Conservation (phyloP, 2,113 vertebrate genomes). For the Plecotus auritus region DNA sequence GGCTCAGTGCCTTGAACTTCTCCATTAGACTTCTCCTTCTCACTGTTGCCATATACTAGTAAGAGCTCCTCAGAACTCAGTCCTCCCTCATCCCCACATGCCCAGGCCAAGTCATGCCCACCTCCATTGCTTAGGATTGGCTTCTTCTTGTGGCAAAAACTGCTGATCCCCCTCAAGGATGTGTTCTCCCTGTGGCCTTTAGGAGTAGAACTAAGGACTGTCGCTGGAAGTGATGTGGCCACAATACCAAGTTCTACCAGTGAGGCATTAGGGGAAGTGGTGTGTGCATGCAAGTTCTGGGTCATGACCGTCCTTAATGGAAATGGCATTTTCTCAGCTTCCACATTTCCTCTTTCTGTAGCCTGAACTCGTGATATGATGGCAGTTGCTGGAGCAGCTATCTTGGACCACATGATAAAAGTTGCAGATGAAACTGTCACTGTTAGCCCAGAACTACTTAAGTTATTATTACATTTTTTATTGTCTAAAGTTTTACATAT, state of each 20-base stretch:
- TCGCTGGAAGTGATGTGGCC: not conserved
- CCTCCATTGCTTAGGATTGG: not conserved
- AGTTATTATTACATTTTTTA: not conserved
- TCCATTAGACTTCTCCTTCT: not conserved
- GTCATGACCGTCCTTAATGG: not conserved
- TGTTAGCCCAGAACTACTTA: not conserved
- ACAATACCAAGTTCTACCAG: not conserved
- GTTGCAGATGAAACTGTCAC: not conserved
- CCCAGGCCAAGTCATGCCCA: not conserved
- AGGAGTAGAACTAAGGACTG: not conserved
- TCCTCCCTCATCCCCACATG: rapidly evolving
- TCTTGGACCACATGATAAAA: not conserved
- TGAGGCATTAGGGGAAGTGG: not conserved
- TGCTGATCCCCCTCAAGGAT: not conserved
- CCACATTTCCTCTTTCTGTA: not conserved
- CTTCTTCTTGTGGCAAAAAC: not conserved
- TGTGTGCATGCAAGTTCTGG: not conserved
- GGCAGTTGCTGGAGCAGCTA: not conserved
- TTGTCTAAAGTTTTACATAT: too few relatives aligned
- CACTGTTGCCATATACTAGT: too few relatives aligned
- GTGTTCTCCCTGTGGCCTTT: not conserved
- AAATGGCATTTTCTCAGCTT: not conserved
- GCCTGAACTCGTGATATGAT: not conserved
- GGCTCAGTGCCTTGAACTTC: not conserved
- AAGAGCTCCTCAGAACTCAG: not conserved